Evolutionary conservation across 2,888 invertebrate genomes (phyloP).

Genomic region (Lasioglossum malachurum): DNA sequence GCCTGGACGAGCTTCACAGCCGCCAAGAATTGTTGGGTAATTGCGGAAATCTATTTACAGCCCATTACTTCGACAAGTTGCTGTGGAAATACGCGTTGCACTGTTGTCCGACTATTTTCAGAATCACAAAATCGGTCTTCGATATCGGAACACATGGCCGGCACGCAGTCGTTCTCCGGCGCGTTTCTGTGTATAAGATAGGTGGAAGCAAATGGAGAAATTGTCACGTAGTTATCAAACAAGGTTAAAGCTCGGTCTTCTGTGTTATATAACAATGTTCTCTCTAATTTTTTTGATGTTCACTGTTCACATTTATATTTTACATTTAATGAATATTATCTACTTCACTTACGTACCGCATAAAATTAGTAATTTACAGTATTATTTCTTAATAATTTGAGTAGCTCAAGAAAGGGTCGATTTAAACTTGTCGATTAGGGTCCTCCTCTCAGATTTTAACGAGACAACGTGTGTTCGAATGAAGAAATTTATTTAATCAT

Average conservation of each 20-base stretch:
- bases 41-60: constrained; percentile 27
- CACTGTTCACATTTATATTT: too few relatives aligned
- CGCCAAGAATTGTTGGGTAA: constrained; percentile 12
- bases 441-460: too few relatives aligned
- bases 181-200: too few relatives aligned
- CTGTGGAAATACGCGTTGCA: constrained; percentile 11
- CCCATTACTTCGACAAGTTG: constrained; percentile 14
- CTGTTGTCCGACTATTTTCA: constrained; percentile 9
- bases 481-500: too few relatives aligned
- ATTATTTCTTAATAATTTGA: too few relatives aligned
- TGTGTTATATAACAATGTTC: neutral
- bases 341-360: too few relatives aligned
- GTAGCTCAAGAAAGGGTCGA: too few relatives aligned
- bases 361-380: too few relatives aligned
- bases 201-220: neutral
- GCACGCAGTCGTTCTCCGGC: neutral
- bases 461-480: too few relatives aligned
- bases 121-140: constrained; percentile 2
- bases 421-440: too few relatives aligned
- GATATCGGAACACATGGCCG: constrained; percentile 1
- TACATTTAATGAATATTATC: too few relatives aligned
- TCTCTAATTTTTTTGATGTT: too few relatives aligned
- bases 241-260: neutral
- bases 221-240: neutral
- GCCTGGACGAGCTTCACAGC: neutral